Evolutionary conservation across 1,140 invertebrate genomes (phyloP).

Genomic region (Lethrus apterus): DNA sequence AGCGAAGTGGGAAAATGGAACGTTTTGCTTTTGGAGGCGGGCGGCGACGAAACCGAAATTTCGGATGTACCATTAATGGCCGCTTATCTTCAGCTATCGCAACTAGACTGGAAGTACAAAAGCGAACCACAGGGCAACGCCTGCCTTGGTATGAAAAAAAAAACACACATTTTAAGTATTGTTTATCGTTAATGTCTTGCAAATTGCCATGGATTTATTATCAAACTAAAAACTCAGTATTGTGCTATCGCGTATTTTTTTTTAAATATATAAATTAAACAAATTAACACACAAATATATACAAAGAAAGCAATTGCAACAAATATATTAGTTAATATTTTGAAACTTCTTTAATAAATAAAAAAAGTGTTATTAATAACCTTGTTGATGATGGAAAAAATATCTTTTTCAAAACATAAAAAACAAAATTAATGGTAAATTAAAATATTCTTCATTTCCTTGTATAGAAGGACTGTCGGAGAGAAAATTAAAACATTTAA

Average conservation of each 20-base stretch:
- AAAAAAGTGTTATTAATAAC: neutral
- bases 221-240: neutral
- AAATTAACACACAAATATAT: neutral
- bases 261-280: neutral
- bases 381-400: no score
- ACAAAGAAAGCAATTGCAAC: neutral
- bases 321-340: neutral
- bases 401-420: neutral
- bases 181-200: neutral
- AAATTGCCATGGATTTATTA: neutral
- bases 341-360: neutral
- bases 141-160: constrained; percentile 79
- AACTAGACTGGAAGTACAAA: constrained; percentile 88
- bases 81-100: constrained; percentile 77
- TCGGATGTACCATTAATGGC: constrained; percentile 82
- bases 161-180: constrained; percentile 1
- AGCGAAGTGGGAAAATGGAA: constrained; percentile 75
- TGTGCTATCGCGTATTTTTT: neutral
- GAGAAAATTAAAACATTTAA: neutral
- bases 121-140: constrained; percentile 78
- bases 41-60: constrained; percentile 83
- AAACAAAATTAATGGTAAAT: neutral
- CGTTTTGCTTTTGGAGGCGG: constrained; percentile 81
- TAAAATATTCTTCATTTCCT: neutral
- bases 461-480: neutral